Base-by-base conservation (phyloP, 2,113 vertebrate genomes). In the Lepisosteus osseus region DNA sequence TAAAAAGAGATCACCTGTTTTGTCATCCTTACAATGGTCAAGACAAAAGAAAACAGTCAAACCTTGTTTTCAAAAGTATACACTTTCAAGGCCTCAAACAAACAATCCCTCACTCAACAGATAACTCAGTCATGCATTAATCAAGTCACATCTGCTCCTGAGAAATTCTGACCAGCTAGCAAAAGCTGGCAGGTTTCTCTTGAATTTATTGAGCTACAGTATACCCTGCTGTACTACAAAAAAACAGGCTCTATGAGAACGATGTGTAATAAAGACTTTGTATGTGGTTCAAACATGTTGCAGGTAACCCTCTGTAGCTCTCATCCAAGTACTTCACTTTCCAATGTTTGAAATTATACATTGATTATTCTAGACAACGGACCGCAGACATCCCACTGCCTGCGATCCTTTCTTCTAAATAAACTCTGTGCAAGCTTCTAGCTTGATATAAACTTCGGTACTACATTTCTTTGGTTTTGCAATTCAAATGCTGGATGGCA, bases 41-140 rank as follows among this genome's bases (percentile, higher is more conserved):
- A 12, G 3, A 4, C 1, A 13, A 12, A 59, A 59, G 56, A 59
- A n/a, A n/a, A 59, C 7, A 6, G 13, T 12, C 13, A 8, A 6
- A 43, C 44, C 47, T 45, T 69, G 65, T 68, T 59, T 74, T 61
- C 17, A 15, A 12, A 56, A 6, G 47, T 45, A 41, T 14, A n/a
- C 67, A 41, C 5, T 14, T 11, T 15, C 51, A 64, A 9, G 4
- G 57, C 41, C 7, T 45, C 72, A 44, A 51, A 54, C 51, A 69
- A 63, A 64, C 72, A 63, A 42, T 47, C 45, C 14, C 61, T 69
- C 72, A 64, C 72, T 64, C 59, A 54, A 4, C 72, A 64, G 59
- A 47, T 62, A 69, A 69, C 51, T 45, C 17, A 67, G 11, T 61
- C 11, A 3, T 40, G 47, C 61, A 62, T 69, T 55, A 74, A 56